Base-by-base conservation (phyloP, 1,140 invertebrate species). In the Drosophila fuyamai region DNA sequence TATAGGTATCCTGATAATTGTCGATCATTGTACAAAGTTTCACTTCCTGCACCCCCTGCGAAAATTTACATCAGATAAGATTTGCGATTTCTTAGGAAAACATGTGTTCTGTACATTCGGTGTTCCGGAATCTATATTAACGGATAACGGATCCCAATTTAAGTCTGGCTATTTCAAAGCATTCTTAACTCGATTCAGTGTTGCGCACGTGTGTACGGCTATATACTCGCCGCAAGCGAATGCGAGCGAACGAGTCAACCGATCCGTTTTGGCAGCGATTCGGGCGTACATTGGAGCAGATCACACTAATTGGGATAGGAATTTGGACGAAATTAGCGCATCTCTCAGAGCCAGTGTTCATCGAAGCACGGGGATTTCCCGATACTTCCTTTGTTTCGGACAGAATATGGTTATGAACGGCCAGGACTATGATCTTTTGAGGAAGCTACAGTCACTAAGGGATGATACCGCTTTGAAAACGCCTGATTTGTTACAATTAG, bases 241-340 rank as follows among this genome's bases (percentile, higher is more conserved):
- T 10, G 67, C 58, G 1, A 61, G 57, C 29, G 57, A 70, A 10
- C 50, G 57, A 8, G 8, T 70, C 0, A 67, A 70, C 18, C 38
- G 57, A 9, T 60, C 56, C 1, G 43, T 70, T 4, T 2, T 54
- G 32, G 57, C 48, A 9, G 57, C 66, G 5, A n/a, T 61, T 1
- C 12, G 58, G 10, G 56, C 66, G 12, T 70, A 60, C 23, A 2
- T 70, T 5, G 35, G 58, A 3, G 1, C 43, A 40, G 66, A 72
- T 7, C 44, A 72, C 27, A 13, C 32, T 1, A 40, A 56, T 35
- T 57, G 51, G 60, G 68, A 72, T 16, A 12, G 12, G 4, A 8
- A 63, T 43, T 5, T 71, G 5, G 10, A 18, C 14, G 40, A 65
- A 29, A 68, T 75, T 5, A 59, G 47, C 16, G 47, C 8, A 0